phyloP scores from a whole-genome alignment of 2,797 vertebrate species.

The Pangasius sanitwongsei region DNA sequence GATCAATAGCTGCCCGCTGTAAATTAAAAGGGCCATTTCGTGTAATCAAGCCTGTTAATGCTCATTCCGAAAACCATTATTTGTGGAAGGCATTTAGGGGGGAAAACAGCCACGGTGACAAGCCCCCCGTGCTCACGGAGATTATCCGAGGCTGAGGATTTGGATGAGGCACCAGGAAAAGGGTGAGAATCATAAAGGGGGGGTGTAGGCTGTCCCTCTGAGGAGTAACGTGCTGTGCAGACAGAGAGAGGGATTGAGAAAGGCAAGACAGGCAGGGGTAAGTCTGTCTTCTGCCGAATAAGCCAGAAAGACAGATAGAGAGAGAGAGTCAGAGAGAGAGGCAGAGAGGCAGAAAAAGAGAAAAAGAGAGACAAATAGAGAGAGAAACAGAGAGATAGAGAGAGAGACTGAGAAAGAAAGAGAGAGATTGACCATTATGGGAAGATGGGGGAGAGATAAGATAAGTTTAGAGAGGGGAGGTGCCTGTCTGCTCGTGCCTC shows the following conservation, averaged over 20 bases:
- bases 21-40: constrained; percentile 99
- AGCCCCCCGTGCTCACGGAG: constrained; percentile 72
- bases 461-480: constrained; percentile 68
- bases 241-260: constrained; percentile 57
- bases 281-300: constrained; percentile 43
- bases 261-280: constrained; percentile 46
- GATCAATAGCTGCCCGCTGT: constrained; percentile 99
- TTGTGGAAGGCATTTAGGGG: constrained; percentile 97
- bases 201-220: constrained; percentile 43
- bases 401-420: constrained; percentile 30
- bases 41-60: constrained; percentile 99
- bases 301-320: constrained; percentile 29
- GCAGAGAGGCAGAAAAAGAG: constrained; percentile 51
- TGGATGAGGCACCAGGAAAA: constrained; percentile 59
- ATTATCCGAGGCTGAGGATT: constrained; percentile 74
- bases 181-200: constrained; percentile 46
- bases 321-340: constrained; percentile 54
- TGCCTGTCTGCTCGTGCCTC: constrained; percentile 53
- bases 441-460: constrained; percentile 64
- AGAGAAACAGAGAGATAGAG: constrained; percentile 44
- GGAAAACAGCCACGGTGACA: constrained; percentile 88
- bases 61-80: constrained; percentile 99
- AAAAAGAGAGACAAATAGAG: constrained; percentile 34
- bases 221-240: constrained; percentile 57
- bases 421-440: constrained; percentile 59